Base-by-base conservation (phyloP, 1,140 invertebrate genomes). In the Calephelis nemesis region DNA sequence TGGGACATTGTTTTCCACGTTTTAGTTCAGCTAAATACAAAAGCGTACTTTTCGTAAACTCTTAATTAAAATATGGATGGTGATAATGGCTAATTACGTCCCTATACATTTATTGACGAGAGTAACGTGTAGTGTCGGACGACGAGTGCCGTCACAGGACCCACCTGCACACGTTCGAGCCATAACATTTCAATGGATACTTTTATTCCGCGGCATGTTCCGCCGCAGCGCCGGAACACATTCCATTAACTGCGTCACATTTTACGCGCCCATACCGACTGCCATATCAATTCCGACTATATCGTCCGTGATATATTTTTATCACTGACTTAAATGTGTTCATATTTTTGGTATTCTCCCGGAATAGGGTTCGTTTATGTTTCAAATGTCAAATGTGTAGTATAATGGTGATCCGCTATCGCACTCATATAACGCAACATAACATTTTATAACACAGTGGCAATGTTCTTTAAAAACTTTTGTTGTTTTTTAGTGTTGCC, bases 251-350 rank as follows among this genome's bases (percentile, higher is more conserved):
- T 54, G 50, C 9, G 13, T 13, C 50, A 54, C 52, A 58, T 58
- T 58, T 58, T 58, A 58, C 52, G 52, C 52, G 52, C 52, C 10
- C 52, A 58, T 58, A 39, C 15, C 19, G 30, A 58, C 10, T 58
- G 54, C 19, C 54, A 30, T 58, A 58, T 58, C 54, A 58, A 58
- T 58, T 58, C 54, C 54, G 19, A 58, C 5, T 58, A 30, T 58
- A 58, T 58, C 54, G 30, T 15, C 54, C 54, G 54, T 58, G 54
- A 58, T 58, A 58, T 58, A 58, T 39, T 58, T 54, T 58, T 58
- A 58, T 58, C 54, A 58, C 54, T 58, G 19, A 39, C 19, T 58
- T 58, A 39, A 58, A 58, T 58, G 30, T 58, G 54, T 58, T 39
- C 54, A 58, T 58, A 58, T 58, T 58, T 54, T 58, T 39, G 7